Base-by-base conservation (phyloP, 2,888 invertebrate genomes). In the Orchesellides sinensis region DNA sequence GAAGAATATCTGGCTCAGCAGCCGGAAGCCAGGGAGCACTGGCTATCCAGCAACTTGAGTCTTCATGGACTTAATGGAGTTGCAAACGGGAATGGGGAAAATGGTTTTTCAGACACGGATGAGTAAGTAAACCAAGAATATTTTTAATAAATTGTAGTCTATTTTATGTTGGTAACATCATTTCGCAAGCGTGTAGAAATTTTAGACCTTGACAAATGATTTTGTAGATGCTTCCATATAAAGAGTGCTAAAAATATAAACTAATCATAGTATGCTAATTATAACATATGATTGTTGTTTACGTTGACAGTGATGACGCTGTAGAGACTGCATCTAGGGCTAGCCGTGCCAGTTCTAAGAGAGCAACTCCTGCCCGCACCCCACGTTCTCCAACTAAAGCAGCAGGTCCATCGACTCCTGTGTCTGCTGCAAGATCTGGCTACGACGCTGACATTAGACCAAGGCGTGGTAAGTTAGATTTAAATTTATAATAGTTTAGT, bases 41-140 rank as follows among this genome's bases (percentile, higher is more conserved):
- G 72, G 77, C 0, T 12, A 3, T 59, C 40, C 4, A 72, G n/a
- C 66, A 78, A 73, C 6, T 23, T 61, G 5, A 52, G 40, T 0
- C 17, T 61, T 14, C 23, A 14, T 10, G 72, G n/a, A 12, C 17
- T 23, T 12, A 72, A 81, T n/a, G 81, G 72, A 10, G 63, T 70
- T 19, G 59, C 78, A 17, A 85, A 85, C 65, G 84, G 84, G 1
- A 68, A 83, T 3, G 4, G 52, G 6, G 83, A 75, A 23, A 85
- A 85, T 65, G 83, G 83, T 4, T 85, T 45, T 59, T 85, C 85
- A 0, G 84, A 85, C 25, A 66, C 68, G 2, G 83, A 83, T 14
- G 83, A 83, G 83, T 83, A 79, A 78, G 66, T 27, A 52, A 40
- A 40, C 40, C n/a, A 40, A 40, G 2, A 8, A 10, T 5, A 40